Percentiles rank a stretch among this genome's conserved stretches.
phyloP scores from a whole-genome alignment of 1,140 invertebrate species.

The Papilio glaucus region DNA sequence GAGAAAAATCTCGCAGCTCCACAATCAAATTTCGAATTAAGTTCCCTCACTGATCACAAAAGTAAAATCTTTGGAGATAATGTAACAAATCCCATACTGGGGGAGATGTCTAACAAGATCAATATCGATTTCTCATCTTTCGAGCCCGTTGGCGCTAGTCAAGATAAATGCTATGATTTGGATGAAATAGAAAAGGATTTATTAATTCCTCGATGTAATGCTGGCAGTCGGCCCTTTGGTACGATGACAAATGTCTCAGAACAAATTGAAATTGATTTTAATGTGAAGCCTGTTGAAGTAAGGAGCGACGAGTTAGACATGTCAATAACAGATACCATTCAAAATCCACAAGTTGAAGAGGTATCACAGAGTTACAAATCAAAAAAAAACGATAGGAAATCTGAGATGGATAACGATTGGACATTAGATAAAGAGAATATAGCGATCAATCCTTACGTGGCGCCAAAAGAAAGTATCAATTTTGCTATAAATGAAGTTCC shows the following conservation, averaged over 20 bases:
- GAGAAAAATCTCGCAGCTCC: conserved; percentile 52
- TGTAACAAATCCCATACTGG: conserved; percentile 48
- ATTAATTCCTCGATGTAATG: conserved; percentile 47
- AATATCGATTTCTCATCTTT: conserved; percentile 67
- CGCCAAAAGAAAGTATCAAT: conserved; percentile 57
- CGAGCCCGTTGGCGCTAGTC: conserved; percentile 47
- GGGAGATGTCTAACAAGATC: conserved; percentile 62
- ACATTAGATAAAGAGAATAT: conserved; percentile 73
- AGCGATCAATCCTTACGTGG: conserved; percentile 62
- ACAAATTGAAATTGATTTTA: conserved; percentile 72
- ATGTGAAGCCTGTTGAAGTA: conserved; percentile 56
- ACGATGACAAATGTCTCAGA: conserved; percentile 53
- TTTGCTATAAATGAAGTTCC: conserved; percentile 62
- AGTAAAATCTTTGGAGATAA: conserved; percentile 68
- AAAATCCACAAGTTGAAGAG: conserved; percentile 61
- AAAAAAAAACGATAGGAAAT: conserved; percentile 45
- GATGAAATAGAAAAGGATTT: conserved; percentile 70
- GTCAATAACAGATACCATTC: conserved; percentile 70
- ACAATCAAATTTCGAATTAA: conserved; percentile 63
- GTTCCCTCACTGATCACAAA: conserved; percentile 62
- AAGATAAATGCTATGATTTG: conserved; percentile 62
- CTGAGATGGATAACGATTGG: conserved; percentile 53
- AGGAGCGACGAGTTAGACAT: conserved; percentile 64
- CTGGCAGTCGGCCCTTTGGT: conserved; percentile 46
- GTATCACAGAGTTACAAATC: conserved; percentile 47